Percentiles rank a stretch among this genome's conserved stretches.
These are phyloP conservation scores for Agriopis marginaria DNA, from an alignment of 2,888 invertebrate genomes.

Conservation along the genomic window DNA sequence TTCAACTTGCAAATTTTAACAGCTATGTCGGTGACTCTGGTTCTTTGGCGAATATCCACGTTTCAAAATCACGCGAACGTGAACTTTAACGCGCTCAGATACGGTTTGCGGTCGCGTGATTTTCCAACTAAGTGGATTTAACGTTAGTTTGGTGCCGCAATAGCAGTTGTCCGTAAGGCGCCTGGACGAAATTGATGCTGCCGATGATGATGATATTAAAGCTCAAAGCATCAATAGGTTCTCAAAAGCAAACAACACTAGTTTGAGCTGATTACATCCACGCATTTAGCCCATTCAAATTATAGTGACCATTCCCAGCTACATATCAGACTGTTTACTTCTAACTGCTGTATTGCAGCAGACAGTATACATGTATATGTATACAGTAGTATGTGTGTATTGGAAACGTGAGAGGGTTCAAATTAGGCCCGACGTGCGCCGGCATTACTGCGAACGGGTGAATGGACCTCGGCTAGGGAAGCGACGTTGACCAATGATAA, in stretches of 20 bases:
- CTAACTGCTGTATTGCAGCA: constrained; percentile 3
- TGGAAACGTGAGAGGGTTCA: constrained; percentile 36
- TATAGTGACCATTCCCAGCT: neutral
- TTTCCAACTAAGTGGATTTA: too few species aligned
- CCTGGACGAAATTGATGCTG: too few species aligned
- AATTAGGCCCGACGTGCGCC: constrained; percentile 33
- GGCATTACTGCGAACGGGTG: constrained; percentile 26
- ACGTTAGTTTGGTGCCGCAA: too few species aligned
- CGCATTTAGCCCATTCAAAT: neutral
- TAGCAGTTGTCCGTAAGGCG: too few species aligned
- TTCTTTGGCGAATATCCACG: too few species aligned
- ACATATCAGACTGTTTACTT: neutral
- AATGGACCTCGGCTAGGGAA: constrained; percentile 23
- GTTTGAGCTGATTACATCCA: neutral
- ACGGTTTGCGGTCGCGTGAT: too few species aligned
- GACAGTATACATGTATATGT: neutral
- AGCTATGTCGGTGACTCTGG: too few species aligned
- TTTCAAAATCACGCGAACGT: too few species aligned
- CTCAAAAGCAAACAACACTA: neutral
- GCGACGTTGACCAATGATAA: neutral
- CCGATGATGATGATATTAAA: neutral
- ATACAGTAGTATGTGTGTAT: constrained; percentile 5
- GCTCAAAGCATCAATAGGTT: neutral
- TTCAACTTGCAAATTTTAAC: too few species aligned
- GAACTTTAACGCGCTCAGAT: too few species aligned